Evolutionary conservation across 2,797 vertebrate species (phyloP), one percentile per base, ranked within the genome.

Genomic region (Atherinosoma microstoma): DNA sequence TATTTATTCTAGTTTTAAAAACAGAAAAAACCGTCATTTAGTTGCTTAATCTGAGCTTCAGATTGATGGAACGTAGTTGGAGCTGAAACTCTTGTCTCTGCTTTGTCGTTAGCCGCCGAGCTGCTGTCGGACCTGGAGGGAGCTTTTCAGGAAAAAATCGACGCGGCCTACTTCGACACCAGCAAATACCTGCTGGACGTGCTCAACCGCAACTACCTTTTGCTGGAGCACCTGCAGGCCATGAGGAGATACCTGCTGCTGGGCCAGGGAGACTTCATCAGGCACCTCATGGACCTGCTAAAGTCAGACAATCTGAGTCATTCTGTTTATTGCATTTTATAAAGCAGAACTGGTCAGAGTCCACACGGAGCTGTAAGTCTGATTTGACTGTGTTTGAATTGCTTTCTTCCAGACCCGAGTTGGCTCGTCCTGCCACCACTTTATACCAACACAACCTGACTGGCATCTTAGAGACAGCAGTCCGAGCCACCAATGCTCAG

Each of bases 371-470:
- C 15, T 38, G 16, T 32, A 4, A 12, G 2, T 20, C 61, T 18
- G 36, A 0, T 22, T 71, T 16, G 0, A 9, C 0, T 1, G 0
- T 40, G 0, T 58, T 4, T 12, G 3, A 0, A 38, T 36, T 18
- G 0, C 64, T 61, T 56, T 27, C 10, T 54, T 24, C 15, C 84
- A 98, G 98, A 81, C 98, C 98, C 1, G 98, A 99, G 89, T 92
- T 99, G 87, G 97, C 79, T 6, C 96, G 98, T 58, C 97, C 98
- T 2, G 98, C 98, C 80, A 99, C 97, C 3, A 99, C 98, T 16
- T 89, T 99, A 6, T 99, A 99, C 93, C 98, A 99, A 53, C 98
- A 99, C 93, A 99, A 99, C 90, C 93, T 99, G 64, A 99, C 98
- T 0, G 98, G 98, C 1, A 99, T 99, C 83, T 90, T 99, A 40